Percentiles rank a stretch among this genome's conserved stretches.
Evolutionary conservation across 2,888 invertebrate species (phyloP).

Genomic region (Tiliacea citrago): DNA sequence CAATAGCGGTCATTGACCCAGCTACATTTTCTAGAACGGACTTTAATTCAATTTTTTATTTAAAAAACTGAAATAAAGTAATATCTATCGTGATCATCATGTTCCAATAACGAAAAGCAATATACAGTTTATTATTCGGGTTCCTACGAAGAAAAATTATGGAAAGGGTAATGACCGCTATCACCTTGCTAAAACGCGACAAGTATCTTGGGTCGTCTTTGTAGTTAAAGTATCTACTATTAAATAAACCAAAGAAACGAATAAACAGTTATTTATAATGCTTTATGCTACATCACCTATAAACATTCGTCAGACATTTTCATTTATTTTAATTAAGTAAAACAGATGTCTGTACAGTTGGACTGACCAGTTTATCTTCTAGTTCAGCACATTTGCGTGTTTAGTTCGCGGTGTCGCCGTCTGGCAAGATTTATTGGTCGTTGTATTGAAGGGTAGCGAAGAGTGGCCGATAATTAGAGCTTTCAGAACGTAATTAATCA

Average conservation of each 20-base stretch:
- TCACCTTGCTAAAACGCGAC: too few species aligned
- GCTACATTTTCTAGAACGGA: too few species aligned
- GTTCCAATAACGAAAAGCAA: too few species aligned
- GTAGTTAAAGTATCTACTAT: background rate
- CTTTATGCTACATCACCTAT: background rate
- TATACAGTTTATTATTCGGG: too few species aligned
- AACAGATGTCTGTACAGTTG: conserved; percentile 2
- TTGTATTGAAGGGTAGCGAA: background rate
- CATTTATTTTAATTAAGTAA: conserved; percentile 4
- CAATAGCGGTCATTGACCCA: too few species aligned
- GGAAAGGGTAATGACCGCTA: too few species aligned
- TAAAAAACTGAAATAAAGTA: too few species aligned
- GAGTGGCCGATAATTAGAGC: background rate
- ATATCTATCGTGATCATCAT: too few species aligned
- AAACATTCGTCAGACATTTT: conserved; percentile 11
- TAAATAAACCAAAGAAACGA: background rate
- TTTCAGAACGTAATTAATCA: conserved; percentile 2
- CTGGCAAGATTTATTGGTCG: background rate
- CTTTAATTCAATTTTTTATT: too few species aligned
- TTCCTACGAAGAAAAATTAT: too few species aligned
- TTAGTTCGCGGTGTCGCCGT: conserved; percentile 5
- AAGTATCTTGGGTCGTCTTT: background rate
- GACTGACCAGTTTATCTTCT: background rate
- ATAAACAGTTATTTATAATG: conserved; percentile 12
- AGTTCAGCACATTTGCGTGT: background rate